phyloP scores from a whole-genome alignment of 2,797 vertebrate species.

The Dendrocincla tyrannina region DNA sequence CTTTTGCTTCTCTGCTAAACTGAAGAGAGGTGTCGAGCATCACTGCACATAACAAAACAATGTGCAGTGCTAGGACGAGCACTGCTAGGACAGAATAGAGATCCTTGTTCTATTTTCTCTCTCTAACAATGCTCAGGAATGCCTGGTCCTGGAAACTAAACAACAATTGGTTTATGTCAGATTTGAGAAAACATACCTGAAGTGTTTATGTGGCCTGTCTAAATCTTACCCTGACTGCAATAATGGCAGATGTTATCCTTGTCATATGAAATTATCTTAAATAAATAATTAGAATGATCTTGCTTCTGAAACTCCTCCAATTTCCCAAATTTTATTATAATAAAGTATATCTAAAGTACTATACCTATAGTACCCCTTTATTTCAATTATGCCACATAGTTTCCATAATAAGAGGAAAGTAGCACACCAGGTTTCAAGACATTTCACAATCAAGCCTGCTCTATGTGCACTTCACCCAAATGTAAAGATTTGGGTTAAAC shows the following conservation, averaged over 20 bases:
- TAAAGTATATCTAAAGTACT: neutral
- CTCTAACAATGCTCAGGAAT: neutral
- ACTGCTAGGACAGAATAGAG: neutral
- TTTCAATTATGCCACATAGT: neutral
- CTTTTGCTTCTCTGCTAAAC: neutral
- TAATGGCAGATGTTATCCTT: neutral
- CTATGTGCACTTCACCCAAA: neutral
- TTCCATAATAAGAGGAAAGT: neutral
- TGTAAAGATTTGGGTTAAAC: neutral
- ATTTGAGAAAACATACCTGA: neutral
- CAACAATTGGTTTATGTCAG: neutral
- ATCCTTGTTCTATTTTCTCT: neutral
- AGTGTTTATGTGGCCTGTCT: neutral
- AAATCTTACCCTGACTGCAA: neutral
- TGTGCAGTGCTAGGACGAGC: neutral
- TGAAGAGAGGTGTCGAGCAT: neutral
- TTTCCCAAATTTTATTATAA: neutral
- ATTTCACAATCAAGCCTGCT: neutral
- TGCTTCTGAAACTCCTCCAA: neutral
- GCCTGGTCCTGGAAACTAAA: neutral
- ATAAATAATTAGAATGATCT: neutral
- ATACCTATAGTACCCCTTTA: neutral
- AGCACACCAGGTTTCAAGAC: neutral
- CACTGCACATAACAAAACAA: neutral
- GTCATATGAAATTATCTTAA: neutral